Base-by-base conservation (phyloP, 1,140 invertebrate species). In the Centruroides sculpturatus region DNA sequence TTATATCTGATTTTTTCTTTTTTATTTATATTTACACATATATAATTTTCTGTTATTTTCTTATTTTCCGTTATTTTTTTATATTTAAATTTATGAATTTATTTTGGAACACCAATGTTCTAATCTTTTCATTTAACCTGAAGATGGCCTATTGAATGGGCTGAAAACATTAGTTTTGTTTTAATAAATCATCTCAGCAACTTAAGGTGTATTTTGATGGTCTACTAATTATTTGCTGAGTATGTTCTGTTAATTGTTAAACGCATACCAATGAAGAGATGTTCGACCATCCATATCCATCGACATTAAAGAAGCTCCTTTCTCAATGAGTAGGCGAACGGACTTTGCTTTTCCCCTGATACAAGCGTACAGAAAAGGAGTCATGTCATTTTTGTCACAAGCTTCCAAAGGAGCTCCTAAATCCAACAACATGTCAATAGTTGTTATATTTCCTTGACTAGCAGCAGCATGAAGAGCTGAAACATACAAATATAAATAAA, bases 181-280 rank as follows among this genome's bases (percentile, higher is more conserved):
- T 23, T 23, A 23, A 23, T 23, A 23, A 23, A 23, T 23, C 2
- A 23, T 23, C 23, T 23, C 2, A 2, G 23, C 23, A 23, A 23
- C 23, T 23, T 23, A 23, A 23, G 23, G 23, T 23, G 23, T 23
- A 23, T 23, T 23, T 23, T 23, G 23, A 23, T 23, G 23, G 23
- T 2, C 23, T 23, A 23, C 23, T 23, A 23, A 23, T 23, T 23
- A 23, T 23, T 23, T 23, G 23, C 23, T 2, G 2, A 23, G 23
- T 23, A 23, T 23, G 23, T 23, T 23, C 23, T 23, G 23, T 23
- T 23, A 23, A 23, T n/a, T 35, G 23, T 9, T 13, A 46, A 55
- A n/a, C 11, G n/a, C 46, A 23, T 57, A 75, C 75, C 75, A 77
- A 60, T 77, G 75, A n/a, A 77, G 60, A n/a, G 73, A 68, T 48